Conservation (phyloP, 23 tunicate genomes). For the Halocynthia roretzi region DNA sequence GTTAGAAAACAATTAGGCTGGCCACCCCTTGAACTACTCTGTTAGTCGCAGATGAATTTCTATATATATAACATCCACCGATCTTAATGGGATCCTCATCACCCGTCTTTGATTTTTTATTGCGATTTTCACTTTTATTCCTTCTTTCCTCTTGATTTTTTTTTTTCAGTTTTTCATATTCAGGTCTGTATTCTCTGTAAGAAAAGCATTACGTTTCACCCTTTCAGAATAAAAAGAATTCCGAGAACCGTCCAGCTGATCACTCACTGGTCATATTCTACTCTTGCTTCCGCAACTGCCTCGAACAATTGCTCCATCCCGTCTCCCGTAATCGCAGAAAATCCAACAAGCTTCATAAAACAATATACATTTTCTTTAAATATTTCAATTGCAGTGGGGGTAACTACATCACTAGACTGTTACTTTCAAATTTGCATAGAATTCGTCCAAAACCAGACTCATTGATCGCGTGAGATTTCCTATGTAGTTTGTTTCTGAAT, state of each 20-base stretch:
- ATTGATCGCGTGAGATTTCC: slow-evolving; percentile 86
- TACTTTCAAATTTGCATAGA: slow-evolving; percentile 80
- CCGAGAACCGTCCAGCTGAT: neutral
- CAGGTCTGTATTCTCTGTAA: slow-evolving; percentile 73
- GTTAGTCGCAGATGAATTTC: too few relatives aligned
- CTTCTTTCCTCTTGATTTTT: slow-evolving; percentile 26
- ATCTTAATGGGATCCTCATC: neutral
- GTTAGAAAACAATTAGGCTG: too few relatives aligned
- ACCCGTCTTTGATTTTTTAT: neutral
- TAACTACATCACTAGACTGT: neutral
- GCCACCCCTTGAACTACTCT: too few relatives aligned
- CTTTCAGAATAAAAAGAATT: neutral
- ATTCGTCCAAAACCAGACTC: slow-evolving; percentile 97
- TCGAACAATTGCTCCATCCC: slow-evolving; percentile 72
- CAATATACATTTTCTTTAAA: neutral
- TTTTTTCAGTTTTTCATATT: slow-evolving; percentile 66
- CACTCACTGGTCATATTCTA: slow-evolving; percentile 73
- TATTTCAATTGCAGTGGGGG: neutral
- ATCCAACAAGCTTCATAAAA: slow-evolving; percentile 78
- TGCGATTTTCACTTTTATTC: slow-evolving; percentile 13
- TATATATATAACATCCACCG: neutral
- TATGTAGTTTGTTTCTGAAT: slow-evolving; percentile 72
- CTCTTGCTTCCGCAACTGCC: slow-evolving; percentile 78
- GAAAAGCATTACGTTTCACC: neutral
- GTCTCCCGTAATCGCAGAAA: slow-evolving; percentile 83